Percentiles rank a stretch among this genome's conserved stretches.
Evolutionary conservation across 64 coral and sea anemone species (phyloP).

Genomic region (Dendronephthya gigantea): DNA sequence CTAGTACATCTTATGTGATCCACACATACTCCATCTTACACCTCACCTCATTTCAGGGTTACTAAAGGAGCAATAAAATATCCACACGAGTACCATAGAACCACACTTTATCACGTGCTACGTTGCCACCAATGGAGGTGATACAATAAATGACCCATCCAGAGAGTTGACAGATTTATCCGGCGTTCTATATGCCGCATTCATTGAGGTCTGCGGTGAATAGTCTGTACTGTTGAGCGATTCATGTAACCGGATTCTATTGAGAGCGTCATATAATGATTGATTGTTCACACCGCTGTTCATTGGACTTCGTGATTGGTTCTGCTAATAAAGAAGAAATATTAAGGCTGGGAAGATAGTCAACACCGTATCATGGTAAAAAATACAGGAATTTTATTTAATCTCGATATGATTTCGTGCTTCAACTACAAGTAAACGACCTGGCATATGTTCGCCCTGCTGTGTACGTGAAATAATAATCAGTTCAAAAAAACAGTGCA

Average conservation of each 20-base stretch:
- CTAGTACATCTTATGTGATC: background rate
- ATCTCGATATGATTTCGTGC: too few relatives aligned
- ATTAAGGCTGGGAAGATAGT: too few relatives aligned
- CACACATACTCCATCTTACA: background rate
- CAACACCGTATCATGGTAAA: too few relatives aligned
- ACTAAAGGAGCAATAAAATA: background rate
- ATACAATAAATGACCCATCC: background rate
- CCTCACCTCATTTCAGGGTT: too few relatives aligned
- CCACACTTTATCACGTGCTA: background rate
- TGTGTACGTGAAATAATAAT: too few relatives aligned
- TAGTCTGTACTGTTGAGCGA: background rate
- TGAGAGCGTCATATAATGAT: slow-evolving; percentile 5
- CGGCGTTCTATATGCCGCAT: background rate
- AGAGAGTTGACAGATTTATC: background rate
- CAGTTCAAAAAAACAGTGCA: too few relatives aligned
- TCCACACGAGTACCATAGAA: background rate
- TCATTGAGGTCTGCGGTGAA: background rate
- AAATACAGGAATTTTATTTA: too few relatives aligned
- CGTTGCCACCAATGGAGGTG: background rate
- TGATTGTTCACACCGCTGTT: background rate
- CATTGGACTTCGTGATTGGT: background rate
- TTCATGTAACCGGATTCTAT: slow-evolving; percentile 14
- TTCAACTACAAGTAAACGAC: too few relatives aligned
- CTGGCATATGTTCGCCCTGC: too few relatives aligned
- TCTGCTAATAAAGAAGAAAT: background rate